phyloP scores from a whole-genome alignment of 2,888 invertebrate genomes.

The Theodoxus fluviatilis region DNA sequence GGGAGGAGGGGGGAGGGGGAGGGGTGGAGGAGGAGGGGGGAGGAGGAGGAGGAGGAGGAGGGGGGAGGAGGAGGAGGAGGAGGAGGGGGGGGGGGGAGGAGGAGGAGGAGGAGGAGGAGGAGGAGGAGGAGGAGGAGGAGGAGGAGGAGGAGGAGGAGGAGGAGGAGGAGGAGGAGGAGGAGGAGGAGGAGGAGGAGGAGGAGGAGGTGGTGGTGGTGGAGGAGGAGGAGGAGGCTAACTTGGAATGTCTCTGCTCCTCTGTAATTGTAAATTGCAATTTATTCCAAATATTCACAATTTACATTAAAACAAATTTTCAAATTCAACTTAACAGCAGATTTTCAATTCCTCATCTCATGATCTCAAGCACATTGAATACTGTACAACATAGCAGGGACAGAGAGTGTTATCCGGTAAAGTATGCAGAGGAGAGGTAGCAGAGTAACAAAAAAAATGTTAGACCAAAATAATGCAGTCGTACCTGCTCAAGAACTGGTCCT shows the following conservation, averaged over 20 bases:
- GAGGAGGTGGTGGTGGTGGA: no score
- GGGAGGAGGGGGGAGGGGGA: no score
- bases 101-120: neutral
- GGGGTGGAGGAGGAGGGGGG: no score
- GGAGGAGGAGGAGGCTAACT: no score
- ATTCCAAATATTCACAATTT: no score
- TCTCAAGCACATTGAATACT: neutral
- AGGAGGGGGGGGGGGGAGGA: neutral
- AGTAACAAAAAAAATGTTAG: neutral
- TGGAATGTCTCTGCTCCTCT: no score
- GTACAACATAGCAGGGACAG: neutral
- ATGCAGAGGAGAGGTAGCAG: no score
- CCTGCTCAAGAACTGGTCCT: constrained; percentile 61
- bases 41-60: no score
- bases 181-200: no score
- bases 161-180: neutral
- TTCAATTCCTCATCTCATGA: neutral
- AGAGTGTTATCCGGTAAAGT: neutral
- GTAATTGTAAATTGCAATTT: no score
- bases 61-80: no score
- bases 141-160: neutral
- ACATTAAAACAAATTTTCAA: neutral
- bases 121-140: neutral
- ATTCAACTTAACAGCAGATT: neutral
- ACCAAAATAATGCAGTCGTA: constrained; percentile 33